Conservation (phyloP, 2,113 vertebrate species). For the Tetrao urogallus region DNA sequence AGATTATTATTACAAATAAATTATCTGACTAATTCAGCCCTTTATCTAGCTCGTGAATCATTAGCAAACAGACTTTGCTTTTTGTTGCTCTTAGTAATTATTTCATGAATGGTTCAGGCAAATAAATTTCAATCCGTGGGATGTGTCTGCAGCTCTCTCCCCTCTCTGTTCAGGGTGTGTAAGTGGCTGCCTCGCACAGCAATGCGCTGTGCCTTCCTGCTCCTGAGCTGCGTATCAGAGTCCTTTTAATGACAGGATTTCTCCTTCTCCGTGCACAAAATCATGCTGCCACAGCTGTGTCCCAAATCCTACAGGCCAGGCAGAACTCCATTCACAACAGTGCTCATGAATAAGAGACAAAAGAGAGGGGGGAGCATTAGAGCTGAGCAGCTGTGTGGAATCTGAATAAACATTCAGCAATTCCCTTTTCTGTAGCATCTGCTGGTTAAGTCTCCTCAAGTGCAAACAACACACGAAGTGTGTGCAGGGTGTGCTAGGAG, state of each 20-base stretch:
- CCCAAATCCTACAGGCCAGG: constrained; percentile 25
- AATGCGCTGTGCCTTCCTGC: neutral
- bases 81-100: constrained; percentile 66
- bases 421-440: constrained; percentile 48
- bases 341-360: constrained; percentile 68
- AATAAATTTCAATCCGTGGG: constrained; percentile 45
- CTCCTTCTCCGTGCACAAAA: constrained; percentile 6
- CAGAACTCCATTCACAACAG: constrained; percentile 41
- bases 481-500: neutral
- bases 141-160: constrained; percentile 36
- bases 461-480: constrained; percentile 19
- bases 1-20: constrained; percentile 70
- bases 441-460: constrained; percentile 20
- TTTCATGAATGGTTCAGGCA: constrained; percentile 68
- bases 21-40: constrained; percentile 56
- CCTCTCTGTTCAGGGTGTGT: neutral
- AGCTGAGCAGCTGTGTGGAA: constrained; percentile 62
- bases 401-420: constrained; percentile 62
- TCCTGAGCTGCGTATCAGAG: constrained; percentile 30
- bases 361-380: constrained; percentile 37
- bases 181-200: neutral
- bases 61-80: constrained; percentile 65
- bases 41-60: constrained; percentile 68
- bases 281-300: constrained; percentile 52
- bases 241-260: constrained; percentile 45